A percentile compares a stretch with the other conserved stretches of the same genome.
Conservation (phyloP, 2,888 invertebrate genomes). For the Dicyrtoma fusca region DNA sequence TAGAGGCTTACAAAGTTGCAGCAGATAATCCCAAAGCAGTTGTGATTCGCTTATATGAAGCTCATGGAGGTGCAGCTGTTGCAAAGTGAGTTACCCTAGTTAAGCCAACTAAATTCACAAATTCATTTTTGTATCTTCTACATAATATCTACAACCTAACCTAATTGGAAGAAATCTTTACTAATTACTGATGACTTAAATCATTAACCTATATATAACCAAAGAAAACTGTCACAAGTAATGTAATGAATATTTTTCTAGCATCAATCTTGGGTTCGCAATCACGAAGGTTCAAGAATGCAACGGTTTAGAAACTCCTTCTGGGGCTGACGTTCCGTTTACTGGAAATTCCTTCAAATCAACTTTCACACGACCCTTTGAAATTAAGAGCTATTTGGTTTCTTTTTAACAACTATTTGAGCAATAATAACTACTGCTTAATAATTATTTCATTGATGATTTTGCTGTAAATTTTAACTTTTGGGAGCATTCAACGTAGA, state of each 20-base stretch:
- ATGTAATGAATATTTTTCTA: constrained; percentile 4
- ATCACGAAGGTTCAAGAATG: constrained; percentile 42
- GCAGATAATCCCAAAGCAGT: constrained; percentile 36
- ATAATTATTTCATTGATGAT: too few species aligned
- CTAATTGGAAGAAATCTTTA: too few species aligned
- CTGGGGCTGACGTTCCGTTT: constrained; percentile 3
- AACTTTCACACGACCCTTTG: constrained; percentile 42
- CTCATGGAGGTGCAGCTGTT: constrained; percentile 46
- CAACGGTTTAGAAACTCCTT: constrained; percentile 44
- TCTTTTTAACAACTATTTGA: too few species aligned
- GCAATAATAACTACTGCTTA: too few species aligned
- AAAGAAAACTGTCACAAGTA: too few species aligned
- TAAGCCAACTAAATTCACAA: too few species aligned
- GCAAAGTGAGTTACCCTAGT: constrained; percentile 39
- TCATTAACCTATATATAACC: too few species aligned
- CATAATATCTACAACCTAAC: too few species aligned
- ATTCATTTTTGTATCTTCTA: too few species aligned
- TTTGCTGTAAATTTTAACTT: too few species aligned
- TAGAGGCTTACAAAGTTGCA: constrained; percentile 51
- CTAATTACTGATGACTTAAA: too few species aligned
- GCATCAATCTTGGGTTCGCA: constrained; percentile 39
- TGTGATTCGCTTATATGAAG: constrained; percentile 48
- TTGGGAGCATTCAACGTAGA: too few species aligned
- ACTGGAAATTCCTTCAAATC: constrained; percentile 32
- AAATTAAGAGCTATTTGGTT: constrained; percentile 47